Evolutionary conservation across 2,797 vertebrate genomes (phyloP).

Genomic region (Platyrinchus mystaceus): DNA sequence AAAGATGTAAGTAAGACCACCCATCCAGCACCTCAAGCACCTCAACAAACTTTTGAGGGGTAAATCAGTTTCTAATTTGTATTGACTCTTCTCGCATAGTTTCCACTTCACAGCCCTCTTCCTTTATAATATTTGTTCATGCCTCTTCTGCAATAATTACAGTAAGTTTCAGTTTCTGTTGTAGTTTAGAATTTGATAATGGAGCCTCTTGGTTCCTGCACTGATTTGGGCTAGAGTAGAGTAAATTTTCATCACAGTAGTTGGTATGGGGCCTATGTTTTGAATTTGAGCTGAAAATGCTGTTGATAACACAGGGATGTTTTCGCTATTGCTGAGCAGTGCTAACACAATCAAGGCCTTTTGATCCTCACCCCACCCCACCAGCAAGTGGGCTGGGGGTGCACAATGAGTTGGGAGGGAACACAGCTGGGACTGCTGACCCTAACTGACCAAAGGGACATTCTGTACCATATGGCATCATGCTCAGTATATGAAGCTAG

Average conservation of each 20-base stretch:
- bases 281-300: not conserved
- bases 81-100: not conserved
- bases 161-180: not conserved
- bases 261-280: not conserved
- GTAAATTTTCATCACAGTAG: not conserved
- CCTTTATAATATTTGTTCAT: not conserved
- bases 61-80: not conserved
- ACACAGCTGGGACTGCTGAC: not conserved
- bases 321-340: not conserved
- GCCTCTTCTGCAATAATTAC: not conserved
- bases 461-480: rapidly evolving
- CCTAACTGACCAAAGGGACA: not conserved
- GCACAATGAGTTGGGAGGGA: not conserved
- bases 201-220: not conserved
- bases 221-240: not conserved
- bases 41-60: not conserved
- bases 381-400: not conserved
- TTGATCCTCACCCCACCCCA: not conserved
- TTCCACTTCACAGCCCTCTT: not conserved
- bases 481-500: not conserved
- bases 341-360: not conserved
- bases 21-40: not conserved
- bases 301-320: not conserved
- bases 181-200: not conserved
- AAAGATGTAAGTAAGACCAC: not conserved